Evolutionary conservation across 2,888 invertebrate genomes (phyloP).

Genomic region (Sarcophaga carnaria): DNA sequence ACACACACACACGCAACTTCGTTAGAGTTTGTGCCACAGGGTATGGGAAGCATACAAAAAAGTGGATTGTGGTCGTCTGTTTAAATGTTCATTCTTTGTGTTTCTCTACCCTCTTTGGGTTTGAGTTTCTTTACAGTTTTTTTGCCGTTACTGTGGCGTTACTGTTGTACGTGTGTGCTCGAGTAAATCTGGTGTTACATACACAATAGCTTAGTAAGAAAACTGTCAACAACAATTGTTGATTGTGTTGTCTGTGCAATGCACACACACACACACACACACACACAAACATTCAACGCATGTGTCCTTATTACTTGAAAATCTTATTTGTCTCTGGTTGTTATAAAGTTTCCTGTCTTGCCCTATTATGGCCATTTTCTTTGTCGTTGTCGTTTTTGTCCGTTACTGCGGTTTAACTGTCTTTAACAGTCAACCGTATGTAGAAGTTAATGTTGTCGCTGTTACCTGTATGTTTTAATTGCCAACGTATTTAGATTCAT

Average conservation of each 20-base stretch:
- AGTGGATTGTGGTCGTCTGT: background rate
- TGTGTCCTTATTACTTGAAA: slow-evolving; percentile 1
- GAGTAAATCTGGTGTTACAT: slow-evolving; percentile 1
- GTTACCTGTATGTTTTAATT: too few species aligned
- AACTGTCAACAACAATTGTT: slow-evolving; percentile 64
- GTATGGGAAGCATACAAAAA: too few species aligned
- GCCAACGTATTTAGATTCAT: too few species aligned
- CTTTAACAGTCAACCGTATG: slow-evolving; percentile 28
- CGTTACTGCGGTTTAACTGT: background rate
- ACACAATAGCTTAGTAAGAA: slow-evolving; percentile 24
- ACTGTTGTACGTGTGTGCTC: background rate
- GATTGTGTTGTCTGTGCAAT: slow-evolving; percentile 8
- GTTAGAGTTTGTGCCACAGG: background rate
- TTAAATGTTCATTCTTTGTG: background rate
- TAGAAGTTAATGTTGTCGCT: too few species aligned
- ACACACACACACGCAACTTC: background rate
- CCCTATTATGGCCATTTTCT: background rate
- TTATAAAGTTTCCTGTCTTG: background rate
- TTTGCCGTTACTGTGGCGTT: background rate
- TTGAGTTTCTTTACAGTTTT: background rate
- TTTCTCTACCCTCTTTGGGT: background rate
- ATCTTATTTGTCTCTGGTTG: background rate
- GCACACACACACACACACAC: background rate
- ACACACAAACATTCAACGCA: background rate
- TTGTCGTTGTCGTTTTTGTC: background rate